A percentile compares a stretch with the other conserved stretches of the same genome.
These are phyloP conservation scores for Copidosoma floridanum DNA, from an alignment of 1,140 invertebrate species.

Conservation along the genomic window DNA sequence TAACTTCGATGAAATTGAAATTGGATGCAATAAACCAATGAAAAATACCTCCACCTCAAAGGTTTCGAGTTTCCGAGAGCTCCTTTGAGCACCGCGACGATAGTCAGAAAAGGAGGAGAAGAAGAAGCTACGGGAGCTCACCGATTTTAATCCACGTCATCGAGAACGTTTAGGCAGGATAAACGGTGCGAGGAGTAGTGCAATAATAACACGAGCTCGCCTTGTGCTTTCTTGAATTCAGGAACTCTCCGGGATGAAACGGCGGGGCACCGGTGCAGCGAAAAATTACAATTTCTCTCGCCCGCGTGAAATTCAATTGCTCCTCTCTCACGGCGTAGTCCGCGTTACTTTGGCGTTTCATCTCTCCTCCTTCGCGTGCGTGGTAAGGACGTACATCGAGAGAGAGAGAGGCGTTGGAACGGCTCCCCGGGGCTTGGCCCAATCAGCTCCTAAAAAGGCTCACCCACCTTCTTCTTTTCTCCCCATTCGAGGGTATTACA, in stretches of 20 bases:
- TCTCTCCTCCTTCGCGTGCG: conserved; percentile 7
- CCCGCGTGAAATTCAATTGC: conserved; percentile 41
- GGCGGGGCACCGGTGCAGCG: conserved; percentile 3
- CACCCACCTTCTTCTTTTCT: conserved; percentile 1
- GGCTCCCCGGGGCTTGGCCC: conserved; percentile 47
- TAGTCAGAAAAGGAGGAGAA: neutral
- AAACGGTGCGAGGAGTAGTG: too few relatives aligned
- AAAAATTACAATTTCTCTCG: conserved; percentile 41
- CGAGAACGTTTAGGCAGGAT: neutral
- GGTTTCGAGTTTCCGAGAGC: too few relatives aligned
- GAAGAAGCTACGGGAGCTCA: neutral
- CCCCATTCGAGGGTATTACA: too few relatives aligned
- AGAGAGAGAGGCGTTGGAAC: conserved; percentile 36
- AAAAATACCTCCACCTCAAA: too few relatives aligned
- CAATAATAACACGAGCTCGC: too few relatives aligned
- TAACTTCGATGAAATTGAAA: too few relatives aligned
- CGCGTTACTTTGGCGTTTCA: conserved; percentile 7
- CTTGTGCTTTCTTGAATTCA: too few relatives aligned
- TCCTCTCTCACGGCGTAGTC: conserved; percentile 8
- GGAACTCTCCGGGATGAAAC: too few relatives aligned
- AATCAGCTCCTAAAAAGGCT: conserved; percentile 45
- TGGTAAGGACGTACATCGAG: neutral
- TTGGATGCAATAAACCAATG: too few relatives aligned
- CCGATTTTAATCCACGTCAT: neutral
- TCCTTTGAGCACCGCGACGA: too few relatives aligned